These are phyloP conservation scores for Empidonax traillii DNA, from an alignment of 2,113 vertebrate species.

Conservation along the genomic window DNA sequence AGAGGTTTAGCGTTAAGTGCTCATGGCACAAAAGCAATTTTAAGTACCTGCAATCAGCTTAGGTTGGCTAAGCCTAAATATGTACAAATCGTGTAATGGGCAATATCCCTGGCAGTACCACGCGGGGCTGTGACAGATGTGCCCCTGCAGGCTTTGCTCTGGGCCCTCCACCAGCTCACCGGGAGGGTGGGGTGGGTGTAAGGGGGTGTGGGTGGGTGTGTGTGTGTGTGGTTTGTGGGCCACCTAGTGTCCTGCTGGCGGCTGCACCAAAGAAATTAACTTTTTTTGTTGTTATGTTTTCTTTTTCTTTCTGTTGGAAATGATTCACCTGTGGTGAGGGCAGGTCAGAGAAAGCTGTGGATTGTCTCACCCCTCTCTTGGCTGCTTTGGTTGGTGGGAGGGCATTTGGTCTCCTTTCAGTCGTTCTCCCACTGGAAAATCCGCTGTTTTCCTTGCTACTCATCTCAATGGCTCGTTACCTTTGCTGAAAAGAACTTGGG, in stretches of 20 bases:
- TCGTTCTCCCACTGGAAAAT: neutral
- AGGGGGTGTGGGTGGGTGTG: too few species aligned
- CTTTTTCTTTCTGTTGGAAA: rapidly evolving
- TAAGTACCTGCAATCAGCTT: slow-evolving; percentile 88
- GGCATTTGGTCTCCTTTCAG: neutral
- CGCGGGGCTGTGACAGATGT: slow-evolving; percentile 8
- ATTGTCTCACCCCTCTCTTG: neutral
- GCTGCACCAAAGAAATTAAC: neutral
- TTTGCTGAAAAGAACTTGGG: rapidly evolving
- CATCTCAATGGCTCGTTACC: neutral
- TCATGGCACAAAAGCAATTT: slow-evolving; percentile 83
- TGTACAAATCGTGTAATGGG: slow-evolving; percentile 83
- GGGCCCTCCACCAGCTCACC: neutral
- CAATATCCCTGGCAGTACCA: slow-evolving; percentile 82
- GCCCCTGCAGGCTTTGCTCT: neutral
- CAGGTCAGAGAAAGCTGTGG: neutral
- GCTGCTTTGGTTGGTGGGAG: neutral
- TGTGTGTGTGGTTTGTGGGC: slow-evolving; percentile 19
- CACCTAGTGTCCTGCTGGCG: slow-evolving; percentile 19
- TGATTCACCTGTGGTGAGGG: neutral
- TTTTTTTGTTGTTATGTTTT: too few species aligned
- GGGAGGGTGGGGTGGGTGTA: neutral
- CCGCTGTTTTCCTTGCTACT: neutral
- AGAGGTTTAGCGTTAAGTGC: slow-evolving; percentile 84
- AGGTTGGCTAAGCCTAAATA: slow-evolving; percentile 83